Conservation (phyloP, 2,888 invertebrate genomes). For the Rhamnusium bicolor region DNA sequence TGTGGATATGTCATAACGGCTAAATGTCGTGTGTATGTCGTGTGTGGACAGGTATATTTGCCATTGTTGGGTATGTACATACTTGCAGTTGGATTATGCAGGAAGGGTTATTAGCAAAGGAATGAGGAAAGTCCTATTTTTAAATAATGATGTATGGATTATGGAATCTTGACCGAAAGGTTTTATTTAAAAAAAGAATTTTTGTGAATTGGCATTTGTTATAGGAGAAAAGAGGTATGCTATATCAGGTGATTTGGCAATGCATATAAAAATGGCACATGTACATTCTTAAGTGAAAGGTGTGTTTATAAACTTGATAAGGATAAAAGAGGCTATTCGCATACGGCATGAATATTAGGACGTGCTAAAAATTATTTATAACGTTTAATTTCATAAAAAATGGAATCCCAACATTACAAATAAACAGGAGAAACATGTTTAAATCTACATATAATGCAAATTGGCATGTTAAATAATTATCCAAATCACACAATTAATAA, state of each 20-base stretch:
- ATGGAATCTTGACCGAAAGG: neutral
- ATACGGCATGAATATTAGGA: too few species aligned
- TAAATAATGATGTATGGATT: slow-evolving; percentile 20
- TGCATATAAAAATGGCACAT: slow-evolving; percentile 13
- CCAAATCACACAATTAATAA: too few species aligned
- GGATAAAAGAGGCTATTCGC: neutral
- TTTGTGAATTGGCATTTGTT: neutral
- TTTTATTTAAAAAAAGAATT: neutral
- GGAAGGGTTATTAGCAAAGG: neutral
- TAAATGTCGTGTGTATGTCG: slow-evolving; percentile 39
- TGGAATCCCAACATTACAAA: too few species aligned
- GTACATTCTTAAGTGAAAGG: slow-evolving; percentile 27
- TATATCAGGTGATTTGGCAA: neutral
- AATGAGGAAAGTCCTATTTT: neutral
- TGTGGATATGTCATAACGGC: slow-evolving; percentile 30
- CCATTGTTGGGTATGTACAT: slow-evolving; percentile 11
- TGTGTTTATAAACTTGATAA: slow-evolving; percentile 2
- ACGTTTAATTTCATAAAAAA: too few species aligned
- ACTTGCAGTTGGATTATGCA: slow-evolving; percentile 3
- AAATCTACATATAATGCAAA: too few species aligned
- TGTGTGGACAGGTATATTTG: slow-evolving; percentile 31
- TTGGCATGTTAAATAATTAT: too few species aligned
- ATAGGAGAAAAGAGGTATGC: neutral
- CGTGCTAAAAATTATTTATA: neutral
- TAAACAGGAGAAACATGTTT: too few species aligned